Conservation (phyloP, 2,888 invertebrate species). For the Cylindroiulus punctatus region DNA sequence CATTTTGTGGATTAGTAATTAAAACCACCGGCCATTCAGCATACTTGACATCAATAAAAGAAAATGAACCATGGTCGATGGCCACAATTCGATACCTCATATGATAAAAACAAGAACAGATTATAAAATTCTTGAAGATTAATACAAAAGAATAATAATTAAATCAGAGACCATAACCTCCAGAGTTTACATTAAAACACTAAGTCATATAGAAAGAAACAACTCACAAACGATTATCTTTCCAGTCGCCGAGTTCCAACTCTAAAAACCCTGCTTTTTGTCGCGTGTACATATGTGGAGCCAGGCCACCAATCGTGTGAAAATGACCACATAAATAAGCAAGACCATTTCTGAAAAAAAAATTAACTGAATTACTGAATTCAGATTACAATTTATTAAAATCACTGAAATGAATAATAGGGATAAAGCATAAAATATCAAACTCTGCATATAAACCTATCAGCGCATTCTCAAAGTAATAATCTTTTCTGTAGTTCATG, state of each 20-base stretch:
- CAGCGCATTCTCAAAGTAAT: no score
- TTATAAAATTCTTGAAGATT: no score
- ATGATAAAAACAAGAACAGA: constrained; percentile 44
- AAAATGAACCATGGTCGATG: constrained; percentile 89
- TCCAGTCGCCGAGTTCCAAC: constrained; percentile 92
- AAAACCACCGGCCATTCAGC: constrained; percentile 82
- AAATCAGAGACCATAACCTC: no score
- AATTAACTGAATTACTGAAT: background rate
- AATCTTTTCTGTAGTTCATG: no score
- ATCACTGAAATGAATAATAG: no score
- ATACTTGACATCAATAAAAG: constrained; percentile 82
- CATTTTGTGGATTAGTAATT: constrained; percentile 91
- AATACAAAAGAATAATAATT: no score
- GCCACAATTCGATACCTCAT: constrained; percentile 81
- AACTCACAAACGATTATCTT: constrained; percentile 83
- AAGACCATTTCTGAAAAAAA: constrained; percentile 67
- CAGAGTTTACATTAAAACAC: constrained; percentile 12
- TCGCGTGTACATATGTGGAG: constrained; percentile 85
- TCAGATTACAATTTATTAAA: no score
- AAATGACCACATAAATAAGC: constrained; percentile 91
- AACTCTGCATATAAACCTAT: no score
- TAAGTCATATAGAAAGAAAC: constrained; percentile 43
- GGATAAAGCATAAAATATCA: no score
- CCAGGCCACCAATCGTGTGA: constrained; percentile 82
- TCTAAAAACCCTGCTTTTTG: constrained; percentile 86